Base-by-base conservation (phyloP, 64 coral and sea anemone genomes). In the Actinia tenebrosa region DNA sequence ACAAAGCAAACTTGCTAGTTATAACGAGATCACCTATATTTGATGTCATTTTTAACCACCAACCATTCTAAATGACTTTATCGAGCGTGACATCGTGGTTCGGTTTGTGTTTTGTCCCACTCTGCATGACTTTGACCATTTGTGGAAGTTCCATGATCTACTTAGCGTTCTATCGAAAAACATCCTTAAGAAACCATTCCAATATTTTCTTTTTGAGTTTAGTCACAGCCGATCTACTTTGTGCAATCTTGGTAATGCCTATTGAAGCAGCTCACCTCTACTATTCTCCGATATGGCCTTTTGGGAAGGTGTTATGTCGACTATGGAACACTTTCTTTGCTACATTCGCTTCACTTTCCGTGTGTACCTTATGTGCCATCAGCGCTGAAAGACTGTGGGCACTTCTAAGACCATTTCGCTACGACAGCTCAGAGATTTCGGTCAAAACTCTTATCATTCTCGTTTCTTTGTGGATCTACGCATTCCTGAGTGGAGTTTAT, bases 201-300 rank as follows among this genome's bases (percentile, higher is more conserved):
- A 88, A 80, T 71, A 27, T 61, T 53, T 79, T 88, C 44, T 88
- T 88, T n/a, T 16, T 88, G 25, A 79, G 69, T 10, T 61, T 88
- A 16, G 78, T 88, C 5, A 88, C 86, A 58, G 86, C 86, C 6
- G 86, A 88, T 27, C 17, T 88, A 19, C 7, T 88, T 43, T 46
- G 43, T 46, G 86, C 86, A 18, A 10, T 88, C 43, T 26, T 44
- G 13, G 86, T 88, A 3, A 88, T 88, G 86, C 86, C 86, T 8
- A 60, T 88, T 16, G 86, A 88, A n/a, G 25, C 56, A 55, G 86
- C 59, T 55, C 46, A 53, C n/a, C 53, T 88, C 71, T 23, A 45
- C 6, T 17, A 80, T 10, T 27, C 56, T 37, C 86, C 86, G 37
- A 7, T 19, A 26, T 88, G 86, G 86, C 86, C 72, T 3, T 42